Conservation (phyloP, 1,140 invertebrate species). For the Megalonaias nervosa region DNA sequence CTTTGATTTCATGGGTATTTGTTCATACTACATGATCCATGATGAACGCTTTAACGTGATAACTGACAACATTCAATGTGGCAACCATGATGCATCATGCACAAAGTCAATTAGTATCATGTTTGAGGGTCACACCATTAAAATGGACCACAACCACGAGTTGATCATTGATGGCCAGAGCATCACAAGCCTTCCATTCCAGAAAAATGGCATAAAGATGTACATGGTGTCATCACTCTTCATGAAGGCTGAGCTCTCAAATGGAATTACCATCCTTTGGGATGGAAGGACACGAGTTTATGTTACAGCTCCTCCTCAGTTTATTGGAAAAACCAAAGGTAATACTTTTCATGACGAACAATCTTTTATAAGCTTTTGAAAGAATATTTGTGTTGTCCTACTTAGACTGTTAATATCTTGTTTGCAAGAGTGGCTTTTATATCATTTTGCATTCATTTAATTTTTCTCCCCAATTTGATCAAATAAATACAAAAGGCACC, state of each 20-base stretch:
- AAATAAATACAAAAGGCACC: no score
- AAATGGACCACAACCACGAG: conserved; percentile 58
- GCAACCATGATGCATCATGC: conserved; percentile 83
- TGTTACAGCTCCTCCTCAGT: conserved; percentile 83
- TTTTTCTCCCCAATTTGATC: no score
- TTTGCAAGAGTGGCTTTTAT: no score
- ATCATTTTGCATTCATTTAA: no score
- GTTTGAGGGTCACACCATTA: conserved; percentile 44
- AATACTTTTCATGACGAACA: background rate
- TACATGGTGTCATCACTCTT: conserved; percentile 80
- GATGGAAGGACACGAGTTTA: conserved; percentile 79
- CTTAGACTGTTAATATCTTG: no score
- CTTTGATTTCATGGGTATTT: conserved; percentile 92
- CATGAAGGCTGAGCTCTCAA: conserved; percentile 79
- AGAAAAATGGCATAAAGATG: conserved; percentile 76
- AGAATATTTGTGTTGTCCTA: no score
- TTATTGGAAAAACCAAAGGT: conserved; percentile 79
- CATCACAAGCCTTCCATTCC: conserved; percentile 78
- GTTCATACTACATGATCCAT: conserved; percentile 86
- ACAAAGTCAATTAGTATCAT: conserved; percentile 84
- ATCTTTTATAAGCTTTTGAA: no score
- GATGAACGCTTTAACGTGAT: conserved; percentile 80
- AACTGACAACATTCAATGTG: conserved; percentile 86
- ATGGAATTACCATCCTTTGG: conserved; percentile 86
- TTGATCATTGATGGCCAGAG: conserved; percentile 78